Evolutionary conservation across 1,140 invertebrate genomes (phyloP).

Genomic region (Tenebrio molitor): DNA sequence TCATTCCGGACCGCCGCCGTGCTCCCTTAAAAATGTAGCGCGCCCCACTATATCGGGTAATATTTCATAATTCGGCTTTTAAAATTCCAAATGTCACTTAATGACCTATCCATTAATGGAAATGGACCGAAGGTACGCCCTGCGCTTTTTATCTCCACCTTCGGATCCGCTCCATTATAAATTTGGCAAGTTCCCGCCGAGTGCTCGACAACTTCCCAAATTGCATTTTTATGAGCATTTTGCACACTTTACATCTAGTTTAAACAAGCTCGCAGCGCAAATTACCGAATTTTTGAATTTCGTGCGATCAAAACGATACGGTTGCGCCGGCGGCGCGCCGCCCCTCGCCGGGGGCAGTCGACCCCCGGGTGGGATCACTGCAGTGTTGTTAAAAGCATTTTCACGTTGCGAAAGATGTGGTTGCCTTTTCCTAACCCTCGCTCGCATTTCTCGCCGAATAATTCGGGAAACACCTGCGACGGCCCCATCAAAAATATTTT

Average conservation of each 20-base stretch:
- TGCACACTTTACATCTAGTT: constrained; percentile 25
- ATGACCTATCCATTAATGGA: constrained; percentile 50
- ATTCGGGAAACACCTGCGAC: constrained; percentile 25
- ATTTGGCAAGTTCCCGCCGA: constrained; percentile 18
- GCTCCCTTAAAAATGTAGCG: constrained; percentile 51
- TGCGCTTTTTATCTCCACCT: constrained; percentile 31
- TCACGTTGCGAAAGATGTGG: constrained; percentile 52
- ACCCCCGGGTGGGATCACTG: constrained; percentile 49
- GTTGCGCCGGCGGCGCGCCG: not conserved
- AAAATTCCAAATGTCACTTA: constrained; percentile 55
- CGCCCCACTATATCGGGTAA: constrained; percentile 40
- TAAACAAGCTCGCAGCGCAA: not conserved
- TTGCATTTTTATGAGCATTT: constrained; percentile 33
- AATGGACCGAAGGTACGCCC: constrained; percentile 33
- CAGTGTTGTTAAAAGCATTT: constrained; percentile 55
- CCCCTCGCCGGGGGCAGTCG: constrained; percentile 14
- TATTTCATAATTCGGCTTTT: constrained; percentile 56
- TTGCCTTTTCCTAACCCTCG: constrained; percentile 38
- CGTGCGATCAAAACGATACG: not conserved
- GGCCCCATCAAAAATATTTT: constrained; percentile 36
- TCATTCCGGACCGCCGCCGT: constrained; percentile 46
- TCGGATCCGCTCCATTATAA: constrained; percentile 27
- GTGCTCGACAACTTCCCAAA: constrained; percentile 23
- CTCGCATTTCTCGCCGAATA: constrained; percentile 18
- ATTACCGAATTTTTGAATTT: constrained; percentile 15